Evolutionary conservation across 2,888 invertebrate genomes (phyloP).

Genomic region (Diarsia mendica): DNA sequence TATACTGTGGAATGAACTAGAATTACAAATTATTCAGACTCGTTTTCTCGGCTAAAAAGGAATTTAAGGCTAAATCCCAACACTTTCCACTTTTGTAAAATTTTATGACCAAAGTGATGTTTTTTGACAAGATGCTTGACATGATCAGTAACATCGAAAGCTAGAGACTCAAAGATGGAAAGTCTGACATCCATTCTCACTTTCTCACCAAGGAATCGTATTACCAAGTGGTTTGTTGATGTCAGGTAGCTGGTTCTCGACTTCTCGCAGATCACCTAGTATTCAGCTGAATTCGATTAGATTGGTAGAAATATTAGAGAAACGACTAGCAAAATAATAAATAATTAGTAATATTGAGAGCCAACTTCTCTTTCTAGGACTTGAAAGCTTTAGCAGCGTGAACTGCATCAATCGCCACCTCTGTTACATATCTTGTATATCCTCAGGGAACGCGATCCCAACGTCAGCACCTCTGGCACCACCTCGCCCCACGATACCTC

Average conservation of each 20-base stretch:
- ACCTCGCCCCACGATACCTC: conserved; percentile 39
- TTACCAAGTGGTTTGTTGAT: neutral
- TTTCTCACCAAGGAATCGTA: neutral
- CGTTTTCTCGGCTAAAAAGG: neutral
- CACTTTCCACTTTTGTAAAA: neutral
- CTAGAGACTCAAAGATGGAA: neutral
- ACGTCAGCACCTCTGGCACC: conserved; percentile 64
- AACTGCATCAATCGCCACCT: neutral
- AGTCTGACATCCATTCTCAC: neutral
- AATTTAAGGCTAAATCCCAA: neutral
- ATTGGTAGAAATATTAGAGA: neutral
- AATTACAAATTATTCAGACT: neutral
- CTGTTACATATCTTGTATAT: conserved; percentile 54
- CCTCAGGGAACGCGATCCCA: conserved; percentile 62
- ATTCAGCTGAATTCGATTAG: neutral
- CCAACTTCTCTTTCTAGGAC: too few species aligned
- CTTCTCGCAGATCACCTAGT: neutral
- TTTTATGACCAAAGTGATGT: neutral
- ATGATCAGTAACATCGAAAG: neutral
- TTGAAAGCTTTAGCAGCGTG: neutral
- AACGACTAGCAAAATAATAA: neutral
- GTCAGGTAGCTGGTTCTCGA: neutral
- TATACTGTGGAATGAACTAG: neutral
- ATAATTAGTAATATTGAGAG: neutral
- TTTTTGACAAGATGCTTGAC: neutral